Conservation (phyloP, 35 echinoderm and acorn worm species). For the Heliocidaris tuberculata region DNA sequence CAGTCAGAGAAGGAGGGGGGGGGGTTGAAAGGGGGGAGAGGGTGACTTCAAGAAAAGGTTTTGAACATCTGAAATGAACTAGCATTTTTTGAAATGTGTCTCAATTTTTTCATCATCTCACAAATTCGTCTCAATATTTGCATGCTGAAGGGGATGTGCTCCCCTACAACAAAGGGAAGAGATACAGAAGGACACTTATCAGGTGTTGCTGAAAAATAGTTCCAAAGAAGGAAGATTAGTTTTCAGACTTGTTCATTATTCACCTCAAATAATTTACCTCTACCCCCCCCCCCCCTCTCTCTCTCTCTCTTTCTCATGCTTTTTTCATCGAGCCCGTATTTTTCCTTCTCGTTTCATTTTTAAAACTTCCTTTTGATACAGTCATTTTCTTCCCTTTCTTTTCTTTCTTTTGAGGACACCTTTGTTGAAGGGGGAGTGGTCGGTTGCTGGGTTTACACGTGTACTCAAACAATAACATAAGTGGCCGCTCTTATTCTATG, state of each 20-base stretch:
- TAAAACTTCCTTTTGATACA: not conserved
- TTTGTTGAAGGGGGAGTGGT: slow-evolving; percentile 1
- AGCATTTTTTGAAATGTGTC: too few relatives aligned
- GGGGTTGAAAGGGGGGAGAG: too few relatives aligned
- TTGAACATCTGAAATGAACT: too few relatives aligned
- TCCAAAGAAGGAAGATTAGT: too few relatives aligned
- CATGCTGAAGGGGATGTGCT: too few relatives aligned
- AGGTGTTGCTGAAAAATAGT: not conserved
- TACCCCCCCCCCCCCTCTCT: not conserved
- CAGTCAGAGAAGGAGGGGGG: too few relatives aligned
- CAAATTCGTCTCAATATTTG: too few relatives aligned
- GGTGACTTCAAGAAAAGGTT: too few relatives aligned
- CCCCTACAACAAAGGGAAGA: not conserved
- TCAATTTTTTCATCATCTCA: too few relatives aligned
- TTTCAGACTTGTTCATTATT: not conserved
- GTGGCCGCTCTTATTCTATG: not conserved
- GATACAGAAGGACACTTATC: not conserved
- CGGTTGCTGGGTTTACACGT: not conserved
- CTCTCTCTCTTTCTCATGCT: not conserved
- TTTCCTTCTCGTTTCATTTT: not conserved
- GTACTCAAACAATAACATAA: not conserved
- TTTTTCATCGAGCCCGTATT: not conserved
- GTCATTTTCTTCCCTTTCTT: not conserved
- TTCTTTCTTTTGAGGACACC: not conserved
- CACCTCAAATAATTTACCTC: not conserved